Conservation (phyloP, 2,113 vertebrate genomes). For the Rhinolophus sinicus region DNA sequence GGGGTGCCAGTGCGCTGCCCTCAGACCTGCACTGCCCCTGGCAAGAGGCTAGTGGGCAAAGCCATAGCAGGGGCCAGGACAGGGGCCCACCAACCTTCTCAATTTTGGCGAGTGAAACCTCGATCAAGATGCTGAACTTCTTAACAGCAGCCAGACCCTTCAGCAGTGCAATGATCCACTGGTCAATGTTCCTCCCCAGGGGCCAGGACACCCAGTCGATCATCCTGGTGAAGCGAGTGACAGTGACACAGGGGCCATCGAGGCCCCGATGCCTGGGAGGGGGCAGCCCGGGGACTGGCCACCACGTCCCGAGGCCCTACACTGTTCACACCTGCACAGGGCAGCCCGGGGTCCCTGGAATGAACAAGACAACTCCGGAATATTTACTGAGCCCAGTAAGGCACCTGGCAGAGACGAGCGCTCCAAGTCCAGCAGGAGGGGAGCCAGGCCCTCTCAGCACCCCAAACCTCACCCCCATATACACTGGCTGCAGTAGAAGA, state of each 20-base stretch:
- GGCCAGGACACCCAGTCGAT: conserved; percentile 92
- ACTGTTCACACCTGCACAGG: not conserved
- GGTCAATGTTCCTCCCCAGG: conserved; percentile 90
- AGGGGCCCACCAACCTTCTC: conserved; percentile 88
- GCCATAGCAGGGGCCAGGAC: not conserved
- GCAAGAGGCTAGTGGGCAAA: not conserved
- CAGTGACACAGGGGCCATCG: conserved; percentile 11
- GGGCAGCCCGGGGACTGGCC: not conserved
- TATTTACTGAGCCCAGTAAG: not conserved
- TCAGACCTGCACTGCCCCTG: not conserved
- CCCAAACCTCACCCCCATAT: not conserved
- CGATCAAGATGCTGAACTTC: conserved; percentile 91
- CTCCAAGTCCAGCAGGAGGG: not conserved
- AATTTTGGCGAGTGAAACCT: conserved; percentile 90
- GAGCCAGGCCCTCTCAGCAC: not conserved
- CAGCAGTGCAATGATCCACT: conserved; percentile 90
- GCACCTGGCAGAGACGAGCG: not conserved
- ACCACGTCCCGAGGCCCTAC: not conserved
- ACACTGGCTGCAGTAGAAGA: not conserved
- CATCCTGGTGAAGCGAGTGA: conserved; percentile 83
- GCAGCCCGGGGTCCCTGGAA: not conserved
- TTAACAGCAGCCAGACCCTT: conserved; percentile 90
- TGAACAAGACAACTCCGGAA: not conserved
- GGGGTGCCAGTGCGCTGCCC: not conserved
- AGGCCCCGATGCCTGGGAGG: not conserved